phyloP scores from a whole-genome alignment of 2,113 vertebrate species.

The Gambusia holbrooki region DNA sequence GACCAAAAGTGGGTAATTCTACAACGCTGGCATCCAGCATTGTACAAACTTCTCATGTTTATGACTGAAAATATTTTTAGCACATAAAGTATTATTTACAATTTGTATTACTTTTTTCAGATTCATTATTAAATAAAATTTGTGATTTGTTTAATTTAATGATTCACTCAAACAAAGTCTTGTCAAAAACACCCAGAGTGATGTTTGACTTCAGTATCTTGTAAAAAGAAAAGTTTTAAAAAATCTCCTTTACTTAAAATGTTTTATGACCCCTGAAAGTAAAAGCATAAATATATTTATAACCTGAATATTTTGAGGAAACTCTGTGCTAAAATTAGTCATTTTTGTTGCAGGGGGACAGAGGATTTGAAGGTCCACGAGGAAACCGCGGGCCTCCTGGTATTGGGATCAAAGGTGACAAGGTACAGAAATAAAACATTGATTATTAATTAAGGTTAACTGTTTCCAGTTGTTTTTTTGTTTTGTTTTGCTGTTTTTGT shows the following conservation, averaged over 20 bases:
- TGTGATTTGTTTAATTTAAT: not conserved
- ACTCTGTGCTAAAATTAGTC: too few species aligned
- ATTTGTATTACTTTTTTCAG: not conserved
- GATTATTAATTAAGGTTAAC: not conserved
- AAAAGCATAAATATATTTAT: not conserved
- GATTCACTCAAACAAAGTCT: not conserved
- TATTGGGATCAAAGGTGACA: constrained; percentile 84
- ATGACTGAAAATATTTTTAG: not conserved
- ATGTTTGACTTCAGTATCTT: not conserved
- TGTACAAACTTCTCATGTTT: not conserved
- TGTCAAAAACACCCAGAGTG: not conserved
- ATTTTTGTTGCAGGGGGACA: constrained; percentile 84
- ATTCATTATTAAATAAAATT: not conserved
- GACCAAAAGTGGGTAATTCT: constrained; percentile 83
- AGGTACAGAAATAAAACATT: constrained; percentile 72
- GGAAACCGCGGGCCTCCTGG: constrained; percentile 81
- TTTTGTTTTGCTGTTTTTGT: not conserved
- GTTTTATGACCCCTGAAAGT: not conserved
- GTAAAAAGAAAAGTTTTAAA: not conserved
- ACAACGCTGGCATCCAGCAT: not conserved
- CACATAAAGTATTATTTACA: not conserved
- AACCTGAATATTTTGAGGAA: not conserved
- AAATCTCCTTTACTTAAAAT: not conserved
- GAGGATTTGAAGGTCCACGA: constrained; percentile 80
- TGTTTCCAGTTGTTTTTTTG: too few species aligned